A percentile compares a stretch with the other conserved stretches of the same genome.
Evolutionary conservation across 2,113 vertebrate species (phyloP).

Genomic region (Cheirogaleus medius): DNA sequence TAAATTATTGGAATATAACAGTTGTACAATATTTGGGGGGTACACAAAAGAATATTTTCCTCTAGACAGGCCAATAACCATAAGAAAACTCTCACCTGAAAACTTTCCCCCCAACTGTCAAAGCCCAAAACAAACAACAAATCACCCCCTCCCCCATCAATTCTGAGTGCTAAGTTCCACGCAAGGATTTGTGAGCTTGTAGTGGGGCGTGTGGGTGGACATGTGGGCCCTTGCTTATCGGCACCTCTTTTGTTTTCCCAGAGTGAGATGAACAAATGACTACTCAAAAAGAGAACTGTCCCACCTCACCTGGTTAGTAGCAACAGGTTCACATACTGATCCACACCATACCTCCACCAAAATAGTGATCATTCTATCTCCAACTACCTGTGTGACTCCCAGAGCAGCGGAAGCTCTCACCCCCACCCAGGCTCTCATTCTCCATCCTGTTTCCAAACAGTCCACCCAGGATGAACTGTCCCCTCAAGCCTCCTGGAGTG

Average conservation of each 20-base stretch:
- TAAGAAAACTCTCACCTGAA: background rate
- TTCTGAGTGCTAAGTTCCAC: background rate
- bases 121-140: background rate
- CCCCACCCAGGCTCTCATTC: background rate
- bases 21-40: no score
- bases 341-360: fast-evolving
- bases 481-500: background rate
- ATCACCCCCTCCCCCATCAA: background rate
- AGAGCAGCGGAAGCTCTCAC: no score
- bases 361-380: background rate
- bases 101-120: background rate
- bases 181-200: background rate
- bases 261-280: background rate
- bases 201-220: no score
- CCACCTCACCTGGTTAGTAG: background rate
- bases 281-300: background rate
- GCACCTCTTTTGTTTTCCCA: background rate
- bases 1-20: no score
- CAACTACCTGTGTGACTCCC: background rate
- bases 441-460: background rate
- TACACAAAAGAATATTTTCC: background rate
- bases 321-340: background rate
- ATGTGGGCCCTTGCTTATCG: fast-evolving
- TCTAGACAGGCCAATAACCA: background rate
- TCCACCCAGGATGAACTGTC: background rate